Conservation (phyloP, 2,888 invertebrate species). For the Drosophila demipolita region DNA sequence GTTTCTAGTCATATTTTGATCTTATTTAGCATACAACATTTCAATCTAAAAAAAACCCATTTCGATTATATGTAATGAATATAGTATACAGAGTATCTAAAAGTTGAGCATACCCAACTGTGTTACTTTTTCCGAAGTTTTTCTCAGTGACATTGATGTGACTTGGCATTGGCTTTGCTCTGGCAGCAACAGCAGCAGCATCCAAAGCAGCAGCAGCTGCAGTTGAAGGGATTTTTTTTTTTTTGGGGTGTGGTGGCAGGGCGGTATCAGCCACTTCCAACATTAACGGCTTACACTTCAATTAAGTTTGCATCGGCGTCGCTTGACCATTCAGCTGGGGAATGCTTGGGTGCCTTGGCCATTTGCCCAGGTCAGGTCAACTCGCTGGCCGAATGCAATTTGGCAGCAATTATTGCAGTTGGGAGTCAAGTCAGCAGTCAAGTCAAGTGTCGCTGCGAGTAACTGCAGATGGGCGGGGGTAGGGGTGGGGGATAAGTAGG, state of each 20-base stretch:
- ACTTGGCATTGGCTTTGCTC: slow-evolving; percentile 50
- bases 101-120: not conserved
- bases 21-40: not conserved
- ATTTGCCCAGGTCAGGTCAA: slow-evolving; percentile 42
- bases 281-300: slow-evolving; percentile 75
- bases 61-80: not conserved
- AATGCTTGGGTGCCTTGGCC: slow-evolving; percentile 45
- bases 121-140: not conserved
- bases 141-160: slow-evolving; percentile 60
- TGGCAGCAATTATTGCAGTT: slow-evolving; percentile 79
- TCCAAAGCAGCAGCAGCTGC: slow-evolving; percentile 18
- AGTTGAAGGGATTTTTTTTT: not conserved
- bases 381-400: slow-evolving; percentile 63
- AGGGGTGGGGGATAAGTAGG: not conserved
- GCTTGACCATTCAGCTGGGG: slow-evolving; percentile 31
- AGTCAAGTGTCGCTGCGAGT: slow-evolving; percentile 26
- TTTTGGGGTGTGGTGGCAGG: not conserved
- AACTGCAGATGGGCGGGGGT: slow-evolving; percentile 16
- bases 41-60: not conserved
- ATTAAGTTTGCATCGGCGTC: slow-evolving; percentile 59
- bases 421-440: slow-evolving; percentile 65
- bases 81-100: not conserved
- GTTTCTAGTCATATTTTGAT: not conserved
- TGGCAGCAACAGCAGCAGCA: slow-evolving; percentile 5
- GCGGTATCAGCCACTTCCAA: slow-evolving; percentile 45